Evolutionary conservation across 2,888 invertebrate genomes (phyloP).

Genomic region (Eudasyphora cyanicolor): DNA sequence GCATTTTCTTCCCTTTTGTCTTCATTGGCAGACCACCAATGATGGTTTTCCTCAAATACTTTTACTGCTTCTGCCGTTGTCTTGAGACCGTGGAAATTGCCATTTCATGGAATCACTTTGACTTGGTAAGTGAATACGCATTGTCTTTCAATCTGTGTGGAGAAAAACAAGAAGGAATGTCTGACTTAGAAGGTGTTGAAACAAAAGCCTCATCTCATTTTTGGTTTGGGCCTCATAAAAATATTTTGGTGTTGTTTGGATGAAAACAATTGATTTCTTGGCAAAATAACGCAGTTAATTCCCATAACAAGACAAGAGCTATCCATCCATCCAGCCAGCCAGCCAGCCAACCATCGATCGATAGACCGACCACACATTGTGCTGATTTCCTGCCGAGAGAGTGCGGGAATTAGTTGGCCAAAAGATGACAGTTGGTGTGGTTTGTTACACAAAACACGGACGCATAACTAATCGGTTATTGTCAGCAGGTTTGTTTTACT

Average conservation of each 20-base stretch:
- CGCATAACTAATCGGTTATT: constrained; percentile 58
- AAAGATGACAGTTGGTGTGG: constrained; percentile 53
- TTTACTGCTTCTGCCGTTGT: constrained; percentile 12
- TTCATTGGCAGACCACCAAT: constrained; percentile 50
- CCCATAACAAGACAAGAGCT: constrained; percentile 10
- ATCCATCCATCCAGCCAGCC: no score
- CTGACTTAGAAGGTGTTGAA: constrained; percentile 49
- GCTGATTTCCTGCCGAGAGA: constrained; percentile 22
- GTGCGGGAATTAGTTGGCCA: constrained; percentile 41
- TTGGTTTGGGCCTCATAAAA: constrained; percentile 65
- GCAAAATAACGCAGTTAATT: neutral
- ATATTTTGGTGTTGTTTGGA: constrained; percentile 45
- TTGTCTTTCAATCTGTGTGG: neutral
- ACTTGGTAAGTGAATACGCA: neutral
- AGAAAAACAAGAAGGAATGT: no score
- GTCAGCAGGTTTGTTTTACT: constrained; percentile 49
- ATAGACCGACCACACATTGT: constrained; percentile 43
- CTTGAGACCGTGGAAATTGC: no score
- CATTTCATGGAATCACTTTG: constrained; percentile 13
- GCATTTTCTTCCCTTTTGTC: constrained; percentile 13
- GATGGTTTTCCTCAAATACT: constrained; percentile 31
- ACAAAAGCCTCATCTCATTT: constrained; percentile 54
- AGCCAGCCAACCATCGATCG: no score
- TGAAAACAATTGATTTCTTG: constrained; percentile 39
- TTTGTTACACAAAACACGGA: constrained; percentile 20